Conservation (phyloP, 2,797 vertebrate genomes). For the Acanthornis magna region DNA sequence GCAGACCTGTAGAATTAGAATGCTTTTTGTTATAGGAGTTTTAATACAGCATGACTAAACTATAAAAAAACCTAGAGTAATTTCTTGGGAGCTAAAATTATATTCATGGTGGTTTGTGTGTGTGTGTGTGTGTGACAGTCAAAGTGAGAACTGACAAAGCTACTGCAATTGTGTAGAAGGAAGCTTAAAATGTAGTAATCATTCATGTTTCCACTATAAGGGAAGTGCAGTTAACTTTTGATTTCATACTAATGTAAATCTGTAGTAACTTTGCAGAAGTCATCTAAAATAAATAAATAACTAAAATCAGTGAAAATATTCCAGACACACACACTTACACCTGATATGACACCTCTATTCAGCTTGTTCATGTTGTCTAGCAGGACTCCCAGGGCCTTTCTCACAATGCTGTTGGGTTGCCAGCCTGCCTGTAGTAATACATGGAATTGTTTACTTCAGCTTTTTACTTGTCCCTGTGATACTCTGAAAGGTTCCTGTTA, state of each 20-base stretch:
- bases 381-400: not conserved
- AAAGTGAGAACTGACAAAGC: not conserved
- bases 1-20: not conserved
- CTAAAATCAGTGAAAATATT: not conserved
- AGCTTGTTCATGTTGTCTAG: not conserved
- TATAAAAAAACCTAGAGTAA: not conserved
- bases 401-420: not conserved
- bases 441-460: not conserved
- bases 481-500: not conserved
- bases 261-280: not conserved
- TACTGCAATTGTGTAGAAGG: not conserved
- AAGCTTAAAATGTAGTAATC: not conserved
- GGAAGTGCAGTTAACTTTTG: not conserved
- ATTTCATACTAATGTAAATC: not conserved
- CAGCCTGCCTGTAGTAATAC: not conserved
- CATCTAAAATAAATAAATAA: not conserved
- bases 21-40: not conserved
- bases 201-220: not conserved
- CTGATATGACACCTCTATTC: not conserved
- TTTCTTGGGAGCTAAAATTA: not conserved
- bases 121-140: not conserved
- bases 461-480: not conserved
- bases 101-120: not conserved
- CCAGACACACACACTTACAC: not conserved
- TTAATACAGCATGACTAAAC: not conserved